phyloP scores from a whole-genome alignment of 2,888 invertebrate species.

The Cryptocephalus primarius region DNA sequence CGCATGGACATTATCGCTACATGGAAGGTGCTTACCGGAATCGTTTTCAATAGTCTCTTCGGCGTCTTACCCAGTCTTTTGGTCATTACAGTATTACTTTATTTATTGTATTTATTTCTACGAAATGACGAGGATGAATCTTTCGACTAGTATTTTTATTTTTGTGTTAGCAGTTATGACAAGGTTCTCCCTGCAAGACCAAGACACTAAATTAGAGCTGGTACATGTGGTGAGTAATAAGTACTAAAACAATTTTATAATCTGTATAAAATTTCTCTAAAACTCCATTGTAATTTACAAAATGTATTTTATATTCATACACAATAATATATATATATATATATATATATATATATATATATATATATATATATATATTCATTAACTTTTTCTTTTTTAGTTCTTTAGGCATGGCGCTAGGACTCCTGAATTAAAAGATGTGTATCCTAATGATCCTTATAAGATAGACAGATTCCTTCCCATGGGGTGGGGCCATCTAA shows the following conservation, averaged over 20 bases:
- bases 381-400: conserved; percentile 20
- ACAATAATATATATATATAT: not conserved
- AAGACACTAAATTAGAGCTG: conserved; percentile 12
- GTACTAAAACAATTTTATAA: too few relatives aligned
- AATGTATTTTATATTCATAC: not conserved
- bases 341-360: not conserved
- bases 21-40: too few relatives aligned
- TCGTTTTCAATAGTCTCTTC: too few relatives aligned
- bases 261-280: too few relatives aligned
- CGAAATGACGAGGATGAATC: not conserved
- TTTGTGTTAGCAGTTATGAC: too few relatives aligned
- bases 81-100: not conserved
- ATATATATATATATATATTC: not conserved
- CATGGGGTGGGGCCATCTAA: conserved; percentile 68
- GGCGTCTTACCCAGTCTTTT: too few relatives aligned
- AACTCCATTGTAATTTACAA: too few relatives aligned
- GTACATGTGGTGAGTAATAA: conserved; percentile 22
- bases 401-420: conserved; percentile 71
- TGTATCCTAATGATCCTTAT: conserved; percentile 63
- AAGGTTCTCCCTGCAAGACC: conserved; percentile 4
- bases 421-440: conserved; percentile 52
- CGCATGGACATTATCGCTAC: too few relatives aligned
- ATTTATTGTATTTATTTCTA: conserved; percentile 1
- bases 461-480: conserved; percentile 53
- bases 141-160: not conserved